These are phyloP conservation scores for Holacanthella duospinosa DNA, from an alignment of 2,888 invertebrate species.

Conservation along the genomic window DNA sequence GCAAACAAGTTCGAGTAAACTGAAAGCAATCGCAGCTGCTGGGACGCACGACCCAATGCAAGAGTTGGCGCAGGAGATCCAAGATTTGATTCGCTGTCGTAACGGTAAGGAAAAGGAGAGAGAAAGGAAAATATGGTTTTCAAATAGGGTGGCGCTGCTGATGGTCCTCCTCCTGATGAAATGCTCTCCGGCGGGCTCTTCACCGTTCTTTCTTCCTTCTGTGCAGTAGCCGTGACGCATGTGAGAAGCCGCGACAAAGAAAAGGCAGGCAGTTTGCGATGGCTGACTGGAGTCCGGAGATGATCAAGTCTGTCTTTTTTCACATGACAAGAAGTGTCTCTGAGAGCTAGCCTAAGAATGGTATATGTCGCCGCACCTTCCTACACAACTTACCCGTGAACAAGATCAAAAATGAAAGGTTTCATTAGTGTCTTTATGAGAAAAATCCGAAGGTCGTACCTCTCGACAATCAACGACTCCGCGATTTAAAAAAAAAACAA, in stretches of 20 bases:
- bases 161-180: not conserved
- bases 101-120: not conserved
- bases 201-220: not conserved
- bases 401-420: conserved; percentile 38
- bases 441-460: conserved; percentile 9
- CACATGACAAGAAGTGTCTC: not conserved
- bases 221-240: not conserved
- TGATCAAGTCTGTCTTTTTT: not conserved
- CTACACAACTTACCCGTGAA: conserved; percentile 37
- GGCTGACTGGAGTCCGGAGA: too few relatives aligned
- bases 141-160: not conserved
- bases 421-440: conserved; percentile 35
- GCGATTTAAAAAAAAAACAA: not conserved
- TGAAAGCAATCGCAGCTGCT: not conserved
- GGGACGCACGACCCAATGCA: not conserved
- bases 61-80: not conserved
- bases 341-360: not conserved
- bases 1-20: not conserved
- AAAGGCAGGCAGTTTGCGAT: too few relatives aligned
- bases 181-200: not conserved
- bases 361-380: conserved; percentile 13
- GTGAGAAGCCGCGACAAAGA: not conserved
- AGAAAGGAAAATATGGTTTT: not conserved
- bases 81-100: not conserved
- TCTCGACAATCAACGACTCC: not conserved